Evolutionary conservation across 1,140 invertebrate species (phyloP), one percentile per base, ranked within the genome.

Genomic region (Drosophila subpulchrella): DNA sequence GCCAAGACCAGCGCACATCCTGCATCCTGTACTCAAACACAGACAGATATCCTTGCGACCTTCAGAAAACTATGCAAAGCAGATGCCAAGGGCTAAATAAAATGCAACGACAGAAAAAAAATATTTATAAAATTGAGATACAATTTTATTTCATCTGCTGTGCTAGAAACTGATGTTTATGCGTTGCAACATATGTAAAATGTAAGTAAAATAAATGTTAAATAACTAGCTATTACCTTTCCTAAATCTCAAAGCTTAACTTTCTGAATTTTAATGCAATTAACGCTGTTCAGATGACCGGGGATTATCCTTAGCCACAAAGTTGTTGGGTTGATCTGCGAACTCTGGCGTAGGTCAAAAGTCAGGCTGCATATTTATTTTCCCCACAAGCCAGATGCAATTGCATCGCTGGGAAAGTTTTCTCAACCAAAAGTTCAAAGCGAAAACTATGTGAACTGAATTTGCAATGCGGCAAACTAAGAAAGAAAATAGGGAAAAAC

Each of bases 391-490:
- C 36, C 27, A 65, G 50, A 32, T 48, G 65, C 50, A 55, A 38
- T 42, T 48, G 44, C 66, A 34, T 38, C 41, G 57, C 48, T 38
- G 67, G 47, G 38, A 62, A 62, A 66, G 56, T 73, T 62, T 67
- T 20, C 47, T 36, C 41, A 30, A n/a, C 24, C 36, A 44, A 58
- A 85, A 85, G 78, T 86, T 86, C 70, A 75, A 78, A 86, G 78
- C 71, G 53, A 67, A 79, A 83, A 85, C 75, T 85, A 85, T 85
- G 75, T 47, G 75, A 67, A 66, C 68, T 72, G 82, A 76, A 85
- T 85, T 85, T 78, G 83, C 83, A 75, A 88, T 85, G 82, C 83
- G 82, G 83, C 78, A 88, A 71, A 17, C 42, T 57, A 32, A 46
- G 15, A 60, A 50, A 30, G 42, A 32, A 47, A 47, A 30, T 3